Percentiles rank a stretch among this genome's conserved stretches.
phyloP scores from a whole-genome alignment of 53 echinoderm and acorn worm species.

The Glandiceps talaboti region DNA sequence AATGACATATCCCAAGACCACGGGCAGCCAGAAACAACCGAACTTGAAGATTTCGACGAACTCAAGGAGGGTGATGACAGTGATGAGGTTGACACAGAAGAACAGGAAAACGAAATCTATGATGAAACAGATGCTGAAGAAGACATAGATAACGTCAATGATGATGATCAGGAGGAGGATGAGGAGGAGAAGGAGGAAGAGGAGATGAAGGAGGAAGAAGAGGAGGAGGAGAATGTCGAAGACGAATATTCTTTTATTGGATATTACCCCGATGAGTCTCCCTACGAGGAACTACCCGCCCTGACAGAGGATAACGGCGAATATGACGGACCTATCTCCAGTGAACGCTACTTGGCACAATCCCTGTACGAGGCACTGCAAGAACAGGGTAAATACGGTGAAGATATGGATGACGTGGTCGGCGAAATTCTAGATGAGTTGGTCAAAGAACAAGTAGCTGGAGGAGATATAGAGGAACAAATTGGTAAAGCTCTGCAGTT shows the following conservation, averaged over 20 bases:
- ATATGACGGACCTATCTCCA: background rate
- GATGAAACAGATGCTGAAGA: too few relatives aligned
- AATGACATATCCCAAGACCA: background rate
- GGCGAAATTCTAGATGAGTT: background rate
- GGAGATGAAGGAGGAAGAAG: constrained; percentile 17
- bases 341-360: background rate
- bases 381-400: background rate
- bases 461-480: background rate
- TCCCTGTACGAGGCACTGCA: background rate
- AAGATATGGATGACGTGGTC: background rate
- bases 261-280: background rate
- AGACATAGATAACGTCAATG: constrained; percentile 12
- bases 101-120: too few relatives aligned
- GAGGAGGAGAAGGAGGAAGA: too few relatives aligned
- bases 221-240: background rate
- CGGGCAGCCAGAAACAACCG: background rate
- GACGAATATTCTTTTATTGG: background rate
- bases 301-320: background rate
- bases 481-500: background rate
- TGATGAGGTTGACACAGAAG: background rate
- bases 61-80: background rate
- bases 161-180: constrained; percentile 16
- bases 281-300: background rate
- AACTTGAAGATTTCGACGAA: background rate
- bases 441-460: background rate